Evolutionary conservation across 2,113 vertebrate genomes (phyloP).

Genomic region (Grantiella picta): DNA sequence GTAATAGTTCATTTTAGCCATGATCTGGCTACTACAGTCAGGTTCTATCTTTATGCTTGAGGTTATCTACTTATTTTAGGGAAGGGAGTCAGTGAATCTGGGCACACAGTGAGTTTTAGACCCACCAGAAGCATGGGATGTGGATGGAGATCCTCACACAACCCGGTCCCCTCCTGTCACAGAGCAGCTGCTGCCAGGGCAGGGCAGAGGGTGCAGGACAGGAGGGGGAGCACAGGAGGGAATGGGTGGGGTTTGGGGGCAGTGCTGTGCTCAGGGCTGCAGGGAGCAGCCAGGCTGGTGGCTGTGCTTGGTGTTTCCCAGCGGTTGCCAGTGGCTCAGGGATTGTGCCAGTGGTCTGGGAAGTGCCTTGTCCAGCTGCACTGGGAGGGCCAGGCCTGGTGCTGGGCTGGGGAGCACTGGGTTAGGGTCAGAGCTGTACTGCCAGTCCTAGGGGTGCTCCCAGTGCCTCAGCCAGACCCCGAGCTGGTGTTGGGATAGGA

Average conservation of each 20-base stretch:
- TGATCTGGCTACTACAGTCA: not conserved
- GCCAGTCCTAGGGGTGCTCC: not conserved
- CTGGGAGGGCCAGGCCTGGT: not conserved
- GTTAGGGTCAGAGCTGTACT: not conserved
- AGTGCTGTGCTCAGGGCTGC: not conserved
- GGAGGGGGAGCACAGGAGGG: not conserved
- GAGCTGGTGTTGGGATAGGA: fast-evolving
- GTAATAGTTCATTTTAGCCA: not conserved
- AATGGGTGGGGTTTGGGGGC: not conserved
- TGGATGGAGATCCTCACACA: not conserved
- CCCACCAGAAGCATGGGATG: not conserved
- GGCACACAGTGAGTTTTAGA: fast-evolving
- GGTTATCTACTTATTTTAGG: not conserved
- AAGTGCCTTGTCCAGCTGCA: not conserved
- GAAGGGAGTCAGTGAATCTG: not conserved
- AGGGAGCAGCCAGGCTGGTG: not conserved
- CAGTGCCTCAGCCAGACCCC: fast-evolving
- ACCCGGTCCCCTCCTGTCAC: fast-evolving
- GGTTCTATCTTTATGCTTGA: not conserved
- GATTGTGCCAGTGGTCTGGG: not conserved
- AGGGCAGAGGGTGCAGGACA: not conserved
- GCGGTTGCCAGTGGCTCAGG: not conserved
- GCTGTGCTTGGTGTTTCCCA: not conserved
- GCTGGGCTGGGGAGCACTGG: not conserved
- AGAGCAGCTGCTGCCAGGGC: not conserved